Evolutionary conservation across 2,888 invertebrate genomes (phyloP).

Genomic region (Mayetiola destructor): DNA sequence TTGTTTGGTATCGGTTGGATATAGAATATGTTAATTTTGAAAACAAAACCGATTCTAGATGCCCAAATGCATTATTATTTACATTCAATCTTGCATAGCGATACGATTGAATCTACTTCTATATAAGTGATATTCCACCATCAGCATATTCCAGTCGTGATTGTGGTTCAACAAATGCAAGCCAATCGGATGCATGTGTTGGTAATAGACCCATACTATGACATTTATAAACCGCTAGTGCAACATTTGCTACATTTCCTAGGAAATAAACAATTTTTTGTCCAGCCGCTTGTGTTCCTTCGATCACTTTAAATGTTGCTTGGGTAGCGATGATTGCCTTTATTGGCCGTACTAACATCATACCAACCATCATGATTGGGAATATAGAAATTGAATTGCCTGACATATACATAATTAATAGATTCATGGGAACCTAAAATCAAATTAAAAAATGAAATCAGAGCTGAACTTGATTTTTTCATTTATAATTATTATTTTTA

Average conservation of each 20-base stretch:
- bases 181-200: constrained; percentile 95
- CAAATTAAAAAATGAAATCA: background rate
- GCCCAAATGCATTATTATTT: no score
- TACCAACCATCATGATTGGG: constrained; percentile 99
- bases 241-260: constrained; percentile 85
- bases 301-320: constrained; percentile 85
- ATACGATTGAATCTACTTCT: background rate
- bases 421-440: constrained; percentile 75
- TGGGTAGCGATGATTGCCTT: constrained; percentile 87
- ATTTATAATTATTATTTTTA: background rate
- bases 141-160: constrained; percentile 71
- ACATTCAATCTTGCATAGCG: background rate
- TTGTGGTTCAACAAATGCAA: constrained; percentile 90
- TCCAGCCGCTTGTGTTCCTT: constrained; percentile 74
- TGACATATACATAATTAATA: constrained; percentile 99
- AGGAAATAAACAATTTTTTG: constrained; percentile 89
- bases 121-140: constrained; percentile 42
- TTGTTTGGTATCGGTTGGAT: no score
- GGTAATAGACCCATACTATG: constrained; percentile 95
- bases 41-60: no score
- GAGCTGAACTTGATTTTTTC: background rate
- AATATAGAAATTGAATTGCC: constrained; percentile 98
- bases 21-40: no score
- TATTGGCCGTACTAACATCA: constrained; percentile 91
- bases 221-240: constrained; percentile 88